Percentiles rank a stretch among this genome's conserved stretches.
phyloP scores from a whole-genome alignment of 2,888 invertebrate species.

The Lepidocyrtoides sp. region DNA sequence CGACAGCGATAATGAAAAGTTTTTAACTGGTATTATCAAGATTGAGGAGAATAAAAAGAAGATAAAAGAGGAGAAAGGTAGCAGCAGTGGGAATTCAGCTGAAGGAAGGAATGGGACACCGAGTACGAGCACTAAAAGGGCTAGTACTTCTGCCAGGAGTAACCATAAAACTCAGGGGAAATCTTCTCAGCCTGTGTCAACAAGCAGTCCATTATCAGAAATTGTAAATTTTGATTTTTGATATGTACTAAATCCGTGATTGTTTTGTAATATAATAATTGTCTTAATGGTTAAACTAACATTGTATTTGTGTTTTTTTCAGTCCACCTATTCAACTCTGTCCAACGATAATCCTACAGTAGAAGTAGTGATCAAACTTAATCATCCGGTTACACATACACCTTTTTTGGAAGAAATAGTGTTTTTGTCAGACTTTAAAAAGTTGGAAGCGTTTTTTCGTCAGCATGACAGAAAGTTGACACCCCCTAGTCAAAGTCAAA shows the following conservation, averaged over 20 bases:
- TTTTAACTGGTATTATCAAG: slow-evolving; percentile 59
- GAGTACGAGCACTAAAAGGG: neutral
- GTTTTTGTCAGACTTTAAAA: slow-evolving; percentile 46
- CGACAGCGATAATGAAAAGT: slow-evolving; percentile 72
- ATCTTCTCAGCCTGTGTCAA: neutral
- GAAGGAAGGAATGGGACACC: neutral
- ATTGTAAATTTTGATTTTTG: too few relatives aligned
- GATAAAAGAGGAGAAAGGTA: neutral
- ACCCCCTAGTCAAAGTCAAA: slow-evolving; percentile 59
- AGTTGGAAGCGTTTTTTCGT: slow-evolving; percentile 66
- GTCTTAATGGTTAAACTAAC: too few relatives aligned
- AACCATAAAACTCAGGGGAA: neutral
- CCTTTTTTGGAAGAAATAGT: slow-evolving; percentile 54
- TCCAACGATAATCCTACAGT: neutral
- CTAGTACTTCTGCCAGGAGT: neutral
- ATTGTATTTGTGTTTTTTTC: neutral
- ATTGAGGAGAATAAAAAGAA: slow-evolving; percentile 60
- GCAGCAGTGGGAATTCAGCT: neutral
- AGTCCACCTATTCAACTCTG: neutral
- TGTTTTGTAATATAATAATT: too few relatives aligned
- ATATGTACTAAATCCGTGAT: too few relatives aligned
- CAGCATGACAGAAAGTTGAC: slow-evolving; percentile 62
- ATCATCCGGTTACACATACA: slow-evolving; percentile 51
- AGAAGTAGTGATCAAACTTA: slow-evolving; percentile 62
- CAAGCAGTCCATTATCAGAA: slow-evolving; percentile 59